Base-by-base conservation (phyloP, 2,113 vertebrate genomes). In the Capricornis sumatraensis region DNA sequence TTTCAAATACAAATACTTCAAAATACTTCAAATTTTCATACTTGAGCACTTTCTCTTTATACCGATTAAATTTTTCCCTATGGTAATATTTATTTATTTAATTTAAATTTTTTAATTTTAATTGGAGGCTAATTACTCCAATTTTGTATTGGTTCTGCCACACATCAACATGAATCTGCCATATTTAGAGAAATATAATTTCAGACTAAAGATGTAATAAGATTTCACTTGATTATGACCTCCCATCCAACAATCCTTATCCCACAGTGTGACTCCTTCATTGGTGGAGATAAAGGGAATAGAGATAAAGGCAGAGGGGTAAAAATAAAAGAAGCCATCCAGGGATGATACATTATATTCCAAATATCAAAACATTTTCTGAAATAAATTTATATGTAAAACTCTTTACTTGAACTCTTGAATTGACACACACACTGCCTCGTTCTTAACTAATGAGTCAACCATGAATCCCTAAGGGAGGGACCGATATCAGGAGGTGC, bases 21-120 rank as follows among this genome's bases (percentile, higher is more conserved):
- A 67, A 67, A 67, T 67, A 67, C 17, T 67, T 21, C 64, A 67
- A 67, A 67, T n/a, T 11, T 67, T 97, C 25, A 78, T 84, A 81
- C 30, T 87, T 95, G n/a, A 88, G 14, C 76, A 86, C 95, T 95
- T 87, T 94, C 55, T 97, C 50, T 91, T 94, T 97, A 76, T 97
- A 90, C 7, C 36, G 19, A 94, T 88, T 96, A 47, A 97, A 95
- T 97, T 94, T 71, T 74, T 3, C 60, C 58, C 43, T 93, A n/a
- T 82, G 85, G 74, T 36, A 86, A 94, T 94, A 96, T 94, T 97
- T 94, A 96, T 94, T 98, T 95, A 96, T 94, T 98, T 95, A 95
- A 57, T 25, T 57, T 57, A 57, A 57, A 25, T 10, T 23, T 25
- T 25, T 57, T 10, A 10, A 57, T 25, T 25, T 57, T 57, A 57